Evolutionary conservation across 1,140 invertebrate species (phyloP).

Genomic region (Habropoda laboriosa): DNA sequence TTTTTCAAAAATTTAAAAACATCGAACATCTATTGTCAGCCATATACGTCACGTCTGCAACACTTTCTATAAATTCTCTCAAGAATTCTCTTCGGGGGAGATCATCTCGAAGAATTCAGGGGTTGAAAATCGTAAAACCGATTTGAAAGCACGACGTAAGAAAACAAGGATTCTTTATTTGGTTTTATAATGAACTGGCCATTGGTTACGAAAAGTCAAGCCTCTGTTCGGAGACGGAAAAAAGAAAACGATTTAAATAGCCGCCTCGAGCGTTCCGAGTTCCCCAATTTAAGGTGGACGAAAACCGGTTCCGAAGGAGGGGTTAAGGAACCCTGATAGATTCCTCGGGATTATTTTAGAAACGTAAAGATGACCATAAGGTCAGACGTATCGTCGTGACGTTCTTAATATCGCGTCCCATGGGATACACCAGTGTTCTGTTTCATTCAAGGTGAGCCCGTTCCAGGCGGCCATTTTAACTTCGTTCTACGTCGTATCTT

Average conservation of each 20-base stretch:
- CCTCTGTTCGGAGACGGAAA: background rate
- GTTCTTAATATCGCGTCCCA: too few relatives aligned
- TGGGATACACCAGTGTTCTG: background rate
- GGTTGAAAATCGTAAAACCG: background rate
- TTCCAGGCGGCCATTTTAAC: background rate
- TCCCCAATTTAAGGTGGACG: background rate
- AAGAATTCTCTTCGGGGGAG: too few relatives aligned
- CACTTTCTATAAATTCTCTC: too few relatives aligned
- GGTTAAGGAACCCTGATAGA: constrained; percentile 27
- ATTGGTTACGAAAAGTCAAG: background rate
- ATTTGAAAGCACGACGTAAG: background rate
- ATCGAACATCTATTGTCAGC: too few relatives aligned
- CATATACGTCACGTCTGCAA: too few relatives aligned
- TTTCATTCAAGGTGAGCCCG: background rate
- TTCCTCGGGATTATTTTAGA: constrained; percentile 4
- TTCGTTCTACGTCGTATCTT: background rate
- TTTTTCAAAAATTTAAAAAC: too few relatives aligned
- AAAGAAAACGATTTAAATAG: constrained; percentile 28
- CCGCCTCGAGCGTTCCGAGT: background rate
- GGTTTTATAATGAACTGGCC: background rate
- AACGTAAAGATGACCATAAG: background rate
- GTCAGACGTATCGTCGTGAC: background rate
- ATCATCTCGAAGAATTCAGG: too few relatives aligned
- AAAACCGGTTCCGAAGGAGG: constrained; percentile 21
- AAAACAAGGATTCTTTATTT: background rate